A percentile compares a stretch with the other conserved stretches of the same genome.
Evolutionary conservation across 2,888 invertebrate genomes (phyloP).

Genomic region (Eupithecia abbreviata): DNA sequence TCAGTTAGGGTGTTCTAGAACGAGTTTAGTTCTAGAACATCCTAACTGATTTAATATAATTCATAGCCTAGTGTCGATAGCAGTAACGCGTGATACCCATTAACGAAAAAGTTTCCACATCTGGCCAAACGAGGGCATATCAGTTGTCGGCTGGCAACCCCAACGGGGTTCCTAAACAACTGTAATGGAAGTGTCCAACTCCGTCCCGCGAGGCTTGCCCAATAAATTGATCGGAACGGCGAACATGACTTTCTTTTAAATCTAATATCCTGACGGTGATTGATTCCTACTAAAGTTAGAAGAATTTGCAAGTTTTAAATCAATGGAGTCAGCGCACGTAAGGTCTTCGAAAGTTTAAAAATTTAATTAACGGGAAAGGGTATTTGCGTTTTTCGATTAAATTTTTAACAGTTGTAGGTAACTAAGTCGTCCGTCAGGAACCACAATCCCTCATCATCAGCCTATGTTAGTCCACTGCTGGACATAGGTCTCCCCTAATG

Average conservation of each 20-base stretch:
- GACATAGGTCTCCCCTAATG: too few relatives aligned
- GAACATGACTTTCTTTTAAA: conserved; percentile 24
- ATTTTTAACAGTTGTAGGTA: not conserved
- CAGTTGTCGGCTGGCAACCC: conserved; percentile 31
- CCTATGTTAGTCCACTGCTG: too few relatives aligned
- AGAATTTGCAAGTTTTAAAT: not conserved
- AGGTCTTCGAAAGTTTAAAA: not conserved
- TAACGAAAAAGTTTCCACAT: conserved; percentile 16
- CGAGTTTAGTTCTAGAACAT: not conserved
- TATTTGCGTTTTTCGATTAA: not conserved
- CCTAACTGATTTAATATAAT: not conserved
- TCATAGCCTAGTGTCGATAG: not conserved
- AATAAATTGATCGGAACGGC: conserved; percentile 54
- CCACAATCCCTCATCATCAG: not conserved
- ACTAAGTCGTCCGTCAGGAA: not conserved
- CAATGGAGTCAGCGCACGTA: conserved; percentile 18
- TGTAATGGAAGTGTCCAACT: conserved; percentile 57
- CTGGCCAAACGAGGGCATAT: conserved; percentile 28
- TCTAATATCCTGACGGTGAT: conserved; percentile 19
- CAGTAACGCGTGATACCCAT: conserved; percentile 7
- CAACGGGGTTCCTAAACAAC: conserved; percentile 48
- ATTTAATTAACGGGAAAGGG: not conserved
- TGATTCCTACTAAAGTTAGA: conserved; percentile 10
- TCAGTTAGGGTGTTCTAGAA: too few relatives aligned
- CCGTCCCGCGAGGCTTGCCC: conserved; percentile 43